Conservation (phyloP, 2,888 invertebrate species). For the Nemoura dubitans region DNA sequence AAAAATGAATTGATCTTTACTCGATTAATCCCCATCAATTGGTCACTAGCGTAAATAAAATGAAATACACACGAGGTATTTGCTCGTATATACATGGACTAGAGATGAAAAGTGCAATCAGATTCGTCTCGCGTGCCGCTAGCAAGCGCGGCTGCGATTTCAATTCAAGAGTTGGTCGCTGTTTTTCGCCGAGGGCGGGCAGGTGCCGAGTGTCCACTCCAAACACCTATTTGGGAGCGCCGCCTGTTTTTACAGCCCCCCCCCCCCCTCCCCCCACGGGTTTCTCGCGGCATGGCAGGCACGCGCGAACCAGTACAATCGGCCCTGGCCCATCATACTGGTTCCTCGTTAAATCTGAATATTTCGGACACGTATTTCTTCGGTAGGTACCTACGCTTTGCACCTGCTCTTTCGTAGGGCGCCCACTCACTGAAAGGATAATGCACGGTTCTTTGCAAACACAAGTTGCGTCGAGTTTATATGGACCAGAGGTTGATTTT, state of each 20-base stretch:
- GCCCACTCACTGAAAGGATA: background rate
- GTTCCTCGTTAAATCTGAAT: conserved; percentile 28
- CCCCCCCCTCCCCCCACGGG: no score
- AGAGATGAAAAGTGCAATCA: background rate
- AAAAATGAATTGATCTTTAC: no score
- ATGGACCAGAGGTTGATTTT: background rate
- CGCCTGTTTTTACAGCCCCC: background rate
- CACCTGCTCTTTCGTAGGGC: background rate
- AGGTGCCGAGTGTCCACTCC: background rate
- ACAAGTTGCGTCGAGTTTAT: background rate
- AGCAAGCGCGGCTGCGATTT: background rate
- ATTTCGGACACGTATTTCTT: conserved; percentile 23
- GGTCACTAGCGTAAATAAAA: no score
- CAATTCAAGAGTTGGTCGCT: background rate
- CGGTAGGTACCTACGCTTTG: background rate
- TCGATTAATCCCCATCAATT: no score
- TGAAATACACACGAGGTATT: no score
- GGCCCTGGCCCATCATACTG: background rate
- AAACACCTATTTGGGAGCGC: background rate
- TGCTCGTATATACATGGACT: no score
- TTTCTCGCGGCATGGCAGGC: no score
- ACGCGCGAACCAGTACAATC: background rate
- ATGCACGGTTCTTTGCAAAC: background rate
- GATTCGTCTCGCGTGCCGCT: background rate
- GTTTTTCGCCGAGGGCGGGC: background rate